These are phyloP conservation scores for Perca flavescens DNA, from an alignment of 2,113 vertebrate species.

Conservation along the genomic window DNA sequence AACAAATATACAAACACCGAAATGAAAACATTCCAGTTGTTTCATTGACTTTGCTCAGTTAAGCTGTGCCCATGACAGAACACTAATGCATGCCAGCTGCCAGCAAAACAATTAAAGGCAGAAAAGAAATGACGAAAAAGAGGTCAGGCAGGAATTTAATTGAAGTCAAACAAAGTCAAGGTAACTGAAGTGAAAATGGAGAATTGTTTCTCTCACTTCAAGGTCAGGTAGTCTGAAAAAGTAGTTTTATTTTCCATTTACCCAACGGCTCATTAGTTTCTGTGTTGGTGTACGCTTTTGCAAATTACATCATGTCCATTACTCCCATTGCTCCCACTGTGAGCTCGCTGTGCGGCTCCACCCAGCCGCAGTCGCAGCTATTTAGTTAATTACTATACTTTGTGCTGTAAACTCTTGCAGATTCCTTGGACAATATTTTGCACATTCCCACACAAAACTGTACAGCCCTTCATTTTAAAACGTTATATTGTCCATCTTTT, in stretches of 20 bases:
- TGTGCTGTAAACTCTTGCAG: background rate
- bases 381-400: constrained; percentile 24
- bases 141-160: constrained; percentile 20
- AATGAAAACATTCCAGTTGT: constrained; percentile 50
- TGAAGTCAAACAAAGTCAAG: constrained; percentile 33
- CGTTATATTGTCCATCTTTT: background rate
- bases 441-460: background rate
- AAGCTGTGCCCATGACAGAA: constrained; percentile 22
- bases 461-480: background rate
- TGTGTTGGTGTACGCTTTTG: constrained; percentile 60
- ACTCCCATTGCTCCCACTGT: constrained; percentile 22
- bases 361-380: constrained; percentile 35
- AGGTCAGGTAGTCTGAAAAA: constrained; percentile 30
- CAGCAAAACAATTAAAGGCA: constrained; percentile 3
- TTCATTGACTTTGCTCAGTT: constrained; percentile 54
- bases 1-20: constrained; percentile 64
- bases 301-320: constrained; percentile 63
- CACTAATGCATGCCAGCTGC: constrained; percentile 7
- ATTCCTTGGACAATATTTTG: background rate
- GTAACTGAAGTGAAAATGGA: constrained; percentile 25
- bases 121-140: background rate
- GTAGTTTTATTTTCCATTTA: constrained; percentile 21
- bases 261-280: constrained; percentile 66
- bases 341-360: constrained; percentile 27
- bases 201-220: constrained; percentile 36